Conservation (phyloP, 1,140 invertebrate species). For the Plutomurus gul region DNA sequence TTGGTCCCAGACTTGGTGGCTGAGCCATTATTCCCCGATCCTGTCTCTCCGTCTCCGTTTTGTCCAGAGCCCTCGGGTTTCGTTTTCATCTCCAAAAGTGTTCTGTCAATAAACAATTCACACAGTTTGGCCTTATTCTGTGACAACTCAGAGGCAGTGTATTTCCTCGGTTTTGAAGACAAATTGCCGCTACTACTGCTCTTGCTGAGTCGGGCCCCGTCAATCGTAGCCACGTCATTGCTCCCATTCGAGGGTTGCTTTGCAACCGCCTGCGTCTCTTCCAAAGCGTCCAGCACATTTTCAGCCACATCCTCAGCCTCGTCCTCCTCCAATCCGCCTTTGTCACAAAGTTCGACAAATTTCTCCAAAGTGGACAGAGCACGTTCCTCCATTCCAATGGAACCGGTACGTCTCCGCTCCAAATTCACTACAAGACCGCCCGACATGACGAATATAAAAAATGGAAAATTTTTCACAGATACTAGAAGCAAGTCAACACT, state of each 20-base stretch:
- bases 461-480: background rate
- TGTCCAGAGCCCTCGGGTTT: slow-evolving; percentile 3
- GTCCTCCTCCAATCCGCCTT: slow-evolving; percentile 31
- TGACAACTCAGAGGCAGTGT: background rate
- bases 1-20: slow-evolving; percentile 1
- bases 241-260: background rate
- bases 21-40: background rate
- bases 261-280: background rate
- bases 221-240: background rate
- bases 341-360: slow-evolving; percentile 50
- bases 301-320: slow-evolving; percentile 26
- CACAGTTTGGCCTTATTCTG: slow-evolving; percentile 46
- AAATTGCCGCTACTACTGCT: background rate
- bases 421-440: slow-evolving; percentile 31
- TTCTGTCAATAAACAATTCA: slow-evolving; percentile 51
- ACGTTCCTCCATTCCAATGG: slow-evolving; percentile 50
- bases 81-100: slow-evolving; percentile 38
- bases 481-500: background rate
- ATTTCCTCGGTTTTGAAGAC: slow-evolving; percentile 9
- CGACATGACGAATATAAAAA: slow-evolving; percentile 29
- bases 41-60: background rate
- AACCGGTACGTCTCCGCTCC: slow-evolving; percentile 37
- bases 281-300: slow-evolving; percentile 10
- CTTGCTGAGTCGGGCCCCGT: background rate
- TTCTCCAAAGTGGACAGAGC: slow-evolving; percentile 49